These are phyloP conservation scores for Emys orbicularis DNA, from an alignment of 2,797 vertebrate species.

Conservation along the genomic window DNA sequence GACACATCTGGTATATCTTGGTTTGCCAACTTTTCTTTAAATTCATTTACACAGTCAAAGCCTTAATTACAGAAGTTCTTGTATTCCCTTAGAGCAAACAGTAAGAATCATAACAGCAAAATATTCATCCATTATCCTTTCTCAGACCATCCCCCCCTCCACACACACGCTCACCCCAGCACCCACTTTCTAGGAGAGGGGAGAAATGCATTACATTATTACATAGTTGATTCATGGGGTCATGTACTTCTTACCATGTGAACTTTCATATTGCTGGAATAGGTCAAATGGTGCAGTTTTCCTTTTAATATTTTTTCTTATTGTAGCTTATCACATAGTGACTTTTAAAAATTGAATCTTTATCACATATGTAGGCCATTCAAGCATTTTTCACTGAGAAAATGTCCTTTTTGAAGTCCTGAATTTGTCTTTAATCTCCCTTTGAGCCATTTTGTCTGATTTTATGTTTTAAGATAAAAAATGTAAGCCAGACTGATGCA, in stretches of 20 bases:
- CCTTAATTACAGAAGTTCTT: background rate
- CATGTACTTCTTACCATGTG: background rate
- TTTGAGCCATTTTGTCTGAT: constrained; percentile 39
- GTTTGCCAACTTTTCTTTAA: background rate
- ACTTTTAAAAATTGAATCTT: background rate
- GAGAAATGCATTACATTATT: background rate
- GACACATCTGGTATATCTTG: background rate
- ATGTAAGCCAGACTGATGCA: constrained; percentile 2
- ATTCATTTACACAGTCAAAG: background rate
- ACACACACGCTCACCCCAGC: too few species aligned
- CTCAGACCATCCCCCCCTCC: background rate
- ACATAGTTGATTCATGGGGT: background rate
- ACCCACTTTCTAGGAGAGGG: background rate
- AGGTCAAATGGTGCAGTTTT: background rate
- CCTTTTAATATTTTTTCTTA: background rate
- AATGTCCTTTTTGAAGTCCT: constrained; percentile 24
- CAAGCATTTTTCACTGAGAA: constrained; percentile 44
- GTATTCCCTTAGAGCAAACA: background rate
- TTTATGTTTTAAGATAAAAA: constrained; percentile 12
- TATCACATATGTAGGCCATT: background rate
- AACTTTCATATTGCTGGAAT: background rate
- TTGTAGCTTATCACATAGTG: background rate
- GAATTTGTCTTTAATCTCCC: constrained; percentile 38
- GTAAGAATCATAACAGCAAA: background rate
- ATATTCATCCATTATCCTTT: background rate